Conservation (phyloP, 2,888 invertebrate genomes). For the Folsomia manolachei region DNA sequence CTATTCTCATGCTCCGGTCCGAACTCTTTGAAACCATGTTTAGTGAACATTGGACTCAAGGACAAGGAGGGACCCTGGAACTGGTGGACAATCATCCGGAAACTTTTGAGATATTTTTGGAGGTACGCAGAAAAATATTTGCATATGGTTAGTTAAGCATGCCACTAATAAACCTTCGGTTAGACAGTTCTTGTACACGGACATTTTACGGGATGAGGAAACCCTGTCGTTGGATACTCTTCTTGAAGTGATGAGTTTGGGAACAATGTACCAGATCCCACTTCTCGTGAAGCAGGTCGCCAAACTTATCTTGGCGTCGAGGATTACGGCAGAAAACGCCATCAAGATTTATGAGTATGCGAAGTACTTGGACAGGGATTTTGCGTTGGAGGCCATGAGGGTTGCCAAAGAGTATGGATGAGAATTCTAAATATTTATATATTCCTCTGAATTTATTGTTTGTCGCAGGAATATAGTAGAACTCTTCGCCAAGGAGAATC, state of each 20-base stretch:
- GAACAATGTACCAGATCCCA: neutral
- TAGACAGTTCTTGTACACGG: neutral
- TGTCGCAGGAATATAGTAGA: no score
- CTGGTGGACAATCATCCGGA: neutral
- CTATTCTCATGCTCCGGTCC: slow-evolving; percentile 42
- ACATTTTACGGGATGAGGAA: neutral
- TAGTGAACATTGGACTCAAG: slow-evolving; percentile 35
- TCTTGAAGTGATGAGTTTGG: neutral
- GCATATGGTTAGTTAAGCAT: neutral
- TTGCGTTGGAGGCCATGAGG: neutral
- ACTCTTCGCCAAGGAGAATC: no score
- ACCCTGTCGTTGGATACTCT: neutral
- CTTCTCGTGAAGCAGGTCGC: neutral
- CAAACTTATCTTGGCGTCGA: neutral
- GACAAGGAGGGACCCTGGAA: neutral
- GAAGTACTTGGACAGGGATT: no score
- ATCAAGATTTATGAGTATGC: neutral
- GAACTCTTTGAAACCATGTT: slow-evolving; percentile 47
- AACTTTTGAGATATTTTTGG: neutral
- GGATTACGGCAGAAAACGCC: neutral
- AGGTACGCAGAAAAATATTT: neutral
- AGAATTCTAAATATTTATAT: neutral
- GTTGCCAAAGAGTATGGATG: neutral
- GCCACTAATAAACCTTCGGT: no score
- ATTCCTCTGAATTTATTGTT: no score